Evolutionary conservation across 2,888 invertebrate genomes (phyloP), one percentile per base, ranked within the genome.

Genomic region (Catocala nupta): DNA sequence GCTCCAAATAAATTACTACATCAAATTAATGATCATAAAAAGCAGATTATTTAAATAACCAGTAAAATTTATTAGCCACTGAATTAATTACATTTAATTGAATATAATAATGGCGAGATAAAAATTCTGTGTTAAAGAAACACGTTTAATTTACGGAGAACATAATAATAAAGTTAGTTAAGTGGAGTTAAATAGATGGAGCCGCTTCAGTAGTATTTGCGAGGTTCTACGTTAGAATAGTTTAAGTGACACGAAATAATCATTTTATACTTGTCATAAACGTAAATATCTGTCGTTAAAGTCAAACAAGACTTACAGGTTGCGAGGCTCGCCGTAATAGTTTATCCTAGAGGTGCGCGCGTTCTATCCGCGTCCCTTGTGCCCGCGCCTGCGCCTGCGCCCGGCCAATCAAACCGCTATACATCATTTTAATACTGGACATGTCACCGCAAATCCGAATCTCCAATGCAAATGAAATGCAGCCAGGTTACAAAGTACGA

Each of bases 361-460:
- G 53, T 55, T 63, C 63, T 73, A 70, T 66, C 66, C 58, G 66
- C 68, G 61, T 71, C 51, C 49, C 55, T 47, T 55, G 56, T 52
- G 51, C 42, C 52, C 54, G 62, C 52, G 55, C 55, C 66, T 62
- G 69, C 67, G 61, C 67, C 50, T 49, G 52, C 55, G 51, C 43
- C 53, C 55, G 61, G 77, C 87, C 85, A 92, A 93, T 94, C 92
- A 93, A 89, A 89, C 84, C 70, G 69, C 90, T 81, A 92, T 93
- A 86, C 89, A 91, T 93, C 93, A 94, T 92, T 87, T 91, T 91
- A 93, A 92, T 93, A 92, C 91, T 89, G 89, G 84, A 86, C 87
- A 84, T 88, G 93, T 93, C 93, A 90, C 87, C 85, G 90, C 90
- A 90, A 92, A 92, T 92, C 88, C 88, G 81, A 89, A 90, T 91